Conservation (phyloP, 1,140 invertebrate genomes). For the Caenorhabditis inopinata region DNA sequence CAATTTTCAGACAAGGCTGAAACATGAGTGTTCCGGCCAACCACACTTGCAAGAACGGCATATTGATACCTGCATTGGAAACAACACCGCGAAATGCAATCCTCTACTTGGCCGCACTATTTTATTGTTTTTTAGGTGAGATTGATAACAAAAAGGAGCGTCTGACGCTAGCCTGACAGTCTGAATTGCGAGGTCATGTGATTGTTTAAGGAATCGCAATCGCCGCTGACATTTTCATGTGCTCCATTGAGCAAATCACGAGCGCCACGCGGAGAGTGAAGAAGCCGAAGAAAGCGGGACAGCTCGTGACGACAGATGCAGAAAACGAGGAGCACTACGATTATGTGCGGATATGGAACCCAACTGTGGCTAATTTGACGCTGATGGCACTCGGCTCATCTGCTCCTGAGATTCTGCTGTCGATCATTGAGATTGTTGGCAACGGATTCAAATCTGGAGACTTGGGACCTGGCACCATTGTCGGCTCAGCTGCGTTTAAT, state of each 20-base stretch:
- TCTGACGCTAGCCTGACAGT: no score
- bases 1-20: neutral
- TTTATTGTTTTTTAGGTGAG: slow-evolving; percentile 42
- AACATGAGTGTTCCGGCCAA: neutral
- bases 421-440: slow-evolving; percentile 68
- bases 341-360: slow-evolving; percentile 68
- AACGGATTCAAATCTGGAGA: slow-evolving; percentile 63
- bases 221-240: slow-evolving; percentile 45
- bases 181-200: neutral
- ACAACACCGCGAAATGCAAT: slow-evolving; percentile 33
- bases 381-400: slow-evolving; percentile 69
- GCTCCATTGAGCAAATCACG: slow-evolving; percentile 45
- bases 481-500: slow-evolving; percentile 71
- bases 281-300: neutral
- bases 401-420: slow-evolving; percentile 70
- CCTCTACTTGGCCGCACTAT: slow-evolving; percentile 33
- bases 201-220: slow-evolving; percentile 34
- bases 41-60: slow-evolving; percentile 17
- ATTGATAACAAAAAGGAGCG: no score
- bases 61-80: slow-evolving; percentile 36
- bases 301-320: neutral
- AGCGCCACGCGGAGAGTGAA: slow-evolving; percentile 18
- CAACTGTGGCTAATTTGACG: slow-evolving; percentile 70
- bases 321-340: slow-evolving; percentile 36
- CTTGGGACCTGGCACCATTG: slow-evolving; percentile 66